Evolutionary conservation across 2,797 vertebrate genomes (phyloP).

Genomic region (Ceyx erithaca): DNA sequence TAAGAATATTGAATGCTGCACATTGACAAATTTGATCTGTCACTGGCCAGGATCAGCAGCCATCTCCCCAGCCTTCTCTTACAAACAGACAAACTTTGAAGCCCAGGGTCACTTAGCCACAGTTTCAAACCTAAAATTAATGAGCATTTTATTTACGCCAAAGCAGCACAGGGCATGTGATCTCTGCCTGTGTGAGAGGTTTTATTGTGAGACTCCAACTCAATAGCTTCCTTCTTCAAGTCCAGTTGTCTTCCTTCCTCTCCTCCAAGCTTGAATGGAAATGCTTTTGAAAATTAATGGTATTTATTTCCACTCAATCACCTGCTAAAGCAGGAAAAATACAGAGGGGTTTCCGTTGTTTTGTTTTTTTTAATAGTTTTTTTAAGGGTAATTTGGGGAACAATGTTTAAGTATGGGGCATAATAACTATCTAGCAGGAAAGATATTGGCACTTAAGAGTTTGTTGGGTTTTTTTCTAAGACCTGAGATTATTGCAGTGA

Average conservation of each 20-base stretch:
- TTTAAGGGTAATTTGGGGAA: not conserved
- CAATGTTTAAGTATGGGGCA: not conserved
- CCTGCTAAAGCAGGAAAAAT: not conserved
- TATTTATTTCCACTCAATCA: not conserved
- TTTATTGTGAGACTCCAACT: not conserved
- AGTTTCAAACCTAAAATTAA: not conserved
- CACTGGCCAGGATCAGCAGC: not conserved
- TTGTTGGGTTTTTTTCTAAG: not conserved
- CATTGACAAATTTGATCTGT: not conserved
- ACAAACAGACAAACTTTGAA: not conserved
- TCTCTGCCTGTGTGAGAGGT: not conserved
- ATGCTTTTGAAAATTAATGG: not conserved
- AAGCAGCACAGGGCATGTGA: not conserved
- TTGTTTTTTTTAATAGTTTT: not conserved
- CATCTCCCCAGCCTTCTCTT: not conserved
- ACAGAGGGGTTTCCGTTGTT: too few species aligned
- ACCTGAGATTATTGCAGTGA: not conserved
- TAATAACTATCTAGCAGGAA: not conserved
- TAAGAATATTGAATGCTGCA: not conserved
- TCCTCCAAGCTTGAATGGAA: not conserved
- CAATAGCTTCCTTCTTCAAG: not conserved
- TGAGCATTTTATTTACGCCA: not conserved
- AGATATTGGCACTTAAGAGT: not conserved
- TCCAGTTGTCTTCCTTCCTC: not conserved
- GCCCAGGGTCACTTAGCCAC: not conserved